Evolutionary conservation across 2,113 vertebrate genomes (phyloP).

Genomic region (Mobula hypostoma): DNA sequence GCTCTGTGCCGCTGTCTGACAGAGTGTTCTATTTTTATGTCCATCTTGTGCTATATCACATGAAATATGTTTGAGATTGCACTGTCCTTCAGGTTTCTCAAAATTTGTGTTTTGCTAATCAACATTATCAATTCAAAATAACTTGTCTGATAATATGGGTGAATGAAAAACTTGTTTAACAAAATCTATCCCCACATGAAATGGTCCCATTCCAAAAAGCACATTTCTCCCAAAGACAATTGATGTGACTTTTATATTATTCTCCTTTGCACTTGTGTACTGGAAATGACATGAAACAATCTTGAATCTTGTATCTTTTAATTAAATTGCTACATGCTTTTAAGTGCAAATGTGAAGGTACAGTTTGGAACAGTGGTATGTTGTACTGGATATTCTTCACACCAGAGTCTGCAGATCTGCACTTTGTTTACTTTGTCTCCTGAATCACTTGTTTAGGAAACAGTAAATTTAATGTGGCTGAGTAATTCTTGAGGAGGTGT

Average conservation of each 20-base stretch:
- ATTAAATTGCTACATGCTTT: background rate
- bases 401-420: no score
- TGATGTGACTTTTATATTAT: background rate
- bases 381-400: no score
- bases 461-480: background rate
- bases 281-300: no score
- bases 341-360: no score
- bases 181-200: background rate
- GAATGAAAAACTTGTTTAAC: no score
- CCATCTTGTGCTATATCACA: background rate
- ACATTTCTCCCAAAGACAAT: background rate
- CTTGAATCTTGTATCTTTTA: no score
- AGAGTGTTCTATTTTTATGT: background rate
- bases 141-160: no score
- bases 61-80: background rate
- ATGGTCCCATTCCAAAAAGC: background rate
- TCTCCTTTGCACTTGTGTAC: no score
- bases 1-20: no score
- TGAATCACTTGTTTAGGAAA: background rate
- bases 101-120: background rate
- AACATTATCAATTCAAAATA: background rate
- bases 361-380: no score
- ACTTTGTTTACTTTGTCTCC: background rate
- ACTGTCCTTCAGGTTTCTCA: background rate
- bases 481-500: background rate